Conservation (phyloP, 2,888 invertebrate genomes). For the Agrenia bidenticulata region DNA sequence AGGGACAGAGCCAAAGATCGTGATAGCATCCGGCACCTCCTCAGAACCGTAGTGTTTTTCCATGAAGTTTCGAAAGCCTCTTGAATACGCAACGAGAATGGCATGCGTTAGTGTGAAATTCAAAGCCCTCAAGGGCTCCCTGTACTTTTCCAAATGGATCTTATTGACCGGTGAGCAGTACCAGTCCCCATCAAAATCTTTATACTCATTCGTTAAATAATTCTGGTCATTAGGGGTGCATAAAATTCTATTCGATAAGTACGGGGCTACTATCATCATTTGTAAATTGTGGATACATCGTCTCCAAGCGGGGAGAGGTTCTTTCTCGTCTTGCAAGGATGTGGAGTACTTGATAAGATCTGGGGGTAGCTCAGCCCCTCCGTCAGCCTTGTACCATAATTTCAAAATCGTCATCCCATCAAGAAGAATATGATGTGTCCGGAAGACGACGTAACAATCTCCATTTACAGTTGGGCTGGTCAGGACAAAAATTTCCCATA, state of each 20-base stretch:
- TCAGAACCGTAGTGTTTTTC: not conserved
- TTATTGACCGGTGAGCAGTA: slow-evolving; percentile 11
- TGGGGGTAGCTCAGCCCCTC: not conserved
- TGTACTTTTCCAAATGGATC: not conserved
- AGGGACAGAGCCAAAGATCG: slow-evolving; percentile 6
- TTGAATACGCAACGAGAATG: not conserved
- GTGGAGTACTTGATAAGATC: not conserved
- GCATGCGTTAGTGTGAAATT: slow-evolving; percentile 8
- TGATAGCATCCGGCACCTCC: not conserved
- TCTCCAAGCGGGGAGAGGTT: not conserved
- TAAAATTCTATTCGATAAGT: not conserved
- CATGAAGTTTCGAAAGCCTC: slow-evolving; percentile 4
- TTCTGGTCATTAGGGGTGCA: not conserved
- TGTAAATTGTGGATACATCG: not conserved
- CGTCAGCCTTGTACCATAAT: slow-evolving; percentile 4
- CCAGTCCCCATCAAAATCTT: slow-evolving; percentile 8
- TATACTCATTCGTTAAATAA: slow-evolving; percentile 1
- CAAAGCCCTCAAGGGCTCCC: not conserved
- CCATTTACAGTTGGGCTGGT: not conserved
- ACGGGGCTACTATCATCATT: not conserved
- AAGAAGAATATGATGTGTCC: slow-evolving; percentile 15
- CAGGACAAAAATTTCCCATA: slow-evolving; percentile 10
- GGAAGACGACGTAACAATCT: not conserved
- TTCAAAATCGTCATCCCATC: slow-evolving; percentile 13
- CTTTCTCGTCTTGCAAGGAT: not conserved